Base-by-base conservation (phyloP, 64 coral and sea anemone genomes). In the Porites australiensis region DNA sequence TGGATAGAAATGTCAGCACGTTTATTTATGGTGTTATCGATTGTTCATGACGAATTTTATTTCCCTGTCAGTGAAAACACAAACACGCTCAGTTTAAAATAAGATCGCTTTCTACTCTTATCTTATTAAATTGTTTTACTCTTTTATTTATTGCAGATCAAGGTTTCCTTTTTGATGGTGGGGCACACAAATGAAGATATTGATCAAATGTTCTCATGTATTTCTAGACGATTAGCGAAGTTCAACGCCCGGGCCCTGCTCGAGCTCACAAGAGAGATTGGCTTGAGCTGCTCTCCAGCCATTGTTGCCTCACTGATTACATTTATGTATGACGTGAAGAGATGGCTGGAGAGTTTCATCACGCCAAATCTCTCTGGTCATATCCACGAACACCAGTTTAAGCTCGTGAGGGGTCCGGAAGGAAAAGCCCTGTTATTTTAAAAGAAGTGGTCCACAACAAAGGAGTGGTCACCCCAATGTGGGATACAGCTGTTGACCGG, bases 311-410 rank as follows among this genome's bases (percentile, higher is more conserved):
- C 18, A 8, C 6, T 14, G 6, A 8, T 75, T 19, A 53, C 13
- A 5, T 9, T 43, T 2, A 66, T 86, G 12, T 86, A 76, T 27
- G 73, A 92, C n/a, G 70, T 86, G 2, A 45, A 73, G 11, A 70
- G 47, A 52, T 92, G 90, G 90, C 13, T 92, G 12, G 52, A 59
- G 12, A 49, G 44, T 10, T 76, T 61, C 13, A 27, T 43, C 44
- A 20, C 61, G 43, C 14, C 58, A 54, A 9, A 5, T 2, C 27
- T 92, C 3, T 16, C 45, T 44, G 79, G 90, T 10, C 90, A 92
- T 48, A 53, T 83, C 5, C 15, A 68, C 3, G 79, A 83, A 11
- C 80, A 92, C 58, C 90, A 92, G 23, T 92, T 92, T 22, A 86
- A 92, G 54, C n/a, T 57, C 53, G 53, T 57, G 6, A 57, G 53